These are phyloP conservation scores for Perca fluviatilis DNA, from an alignment of 2,113 vertebrate genomes.

Conservation along the genomic window DNA sequence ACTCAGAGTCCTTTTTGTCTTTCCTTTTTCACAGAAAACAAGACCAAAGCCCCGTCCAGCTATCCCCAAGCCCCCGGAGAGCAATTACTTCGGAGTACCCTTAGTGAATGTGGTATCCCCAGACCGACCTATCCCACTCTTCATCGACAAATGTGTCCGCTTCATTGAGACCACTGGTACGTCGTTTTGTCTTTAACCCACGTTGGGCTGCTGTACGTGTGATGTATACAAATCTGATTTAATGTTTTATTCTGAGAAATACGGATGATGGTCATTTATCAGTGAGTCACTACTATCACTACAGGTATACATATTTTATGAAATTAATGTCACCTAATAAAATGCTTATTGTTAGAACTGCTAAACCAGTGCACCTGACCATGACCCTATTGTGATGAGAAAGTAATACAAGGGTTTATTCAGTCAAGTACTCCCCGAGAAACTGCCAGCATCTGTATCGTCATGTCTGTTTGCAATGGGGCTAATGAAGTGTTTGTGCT, in stretches of 20 bases:
- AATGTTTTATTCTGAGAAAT: background rate
- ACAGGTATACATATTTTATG: background rate
- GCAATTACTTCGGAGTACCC: conserved; percentile 93
- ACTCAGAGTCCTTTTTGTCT: conserved; percentile 34
- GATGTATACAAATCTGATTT: background rate
- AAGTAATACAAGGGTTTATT: conserved; percentile 29
- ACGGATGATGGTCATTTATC: background rate
- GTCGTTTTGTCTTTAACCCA: conserved; percentile 6
- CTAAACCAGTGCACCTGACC: conserved; percentile 5
- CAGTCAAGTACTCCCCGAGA: conserved; percentile 13
- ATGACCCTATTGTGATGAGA: conserved; percentile 22
- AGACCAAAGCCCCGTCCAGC: conserved; percentile 92
- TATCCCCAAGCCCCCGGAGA: conserved; percentile 93
- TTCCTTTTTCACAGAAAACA: conserved; percentile 86
- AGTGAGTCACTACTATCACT: no score
- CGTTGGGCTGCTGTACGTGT: background rate
- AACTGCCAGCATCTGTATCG: conserved; percentile 44
- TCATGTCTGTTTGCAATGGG: conserved; percentile 39
- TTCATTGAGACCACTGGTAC: conserved; percentile 95
- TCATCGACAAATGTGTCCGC: conserved; percentile 95
- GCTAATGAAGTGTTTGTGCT: conserved; percentile 71
- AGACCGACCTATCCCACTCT: conserved; percentile 93
- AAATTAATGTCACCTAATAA: background rate
- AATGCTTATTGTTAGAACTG: background rate
- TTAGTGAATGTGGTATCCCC: conserved; percentile 89